phyloP scores from a whole-genome alignment of 2,797 vertebrate genomes.

The Molossus molossus region DNA sequence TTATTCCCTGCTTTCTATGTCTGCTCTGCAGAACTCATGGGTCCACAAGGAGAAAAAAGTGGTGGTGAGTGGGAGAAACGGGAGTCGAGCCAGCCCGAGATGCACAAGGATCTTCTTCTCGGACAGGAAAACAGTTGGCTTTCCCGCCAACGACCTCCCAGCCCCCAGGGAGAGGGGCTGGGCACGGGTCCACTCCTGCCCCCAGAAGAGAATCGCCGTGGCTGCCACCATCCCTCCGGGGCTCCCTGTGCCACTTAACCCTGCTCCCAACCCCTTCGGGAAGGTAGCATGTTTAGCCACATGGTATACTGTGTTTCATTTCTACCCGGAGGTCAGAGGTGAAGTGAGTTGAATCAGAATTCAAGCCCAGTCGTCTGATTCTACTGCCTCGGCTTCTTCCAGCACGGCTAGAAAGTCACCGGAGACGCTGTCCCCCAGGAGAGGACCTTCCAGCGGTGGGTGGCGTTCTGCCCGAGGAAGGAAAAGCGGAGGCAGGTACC shows the following conservation, averaged over 20 bases:
- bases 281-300: neutral
- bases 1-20: constrained; percentile 62
- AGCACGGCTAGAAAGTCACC: neutral
- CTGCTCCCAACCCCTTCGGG: neutral
- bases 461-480: neutral
- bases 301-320: neutral
- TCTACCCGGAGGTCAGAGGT: neutral
- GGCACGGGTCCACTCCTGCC: neutral
- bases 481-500: no score
- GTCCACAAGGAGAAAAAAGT: neutral
- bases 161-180: neutral
- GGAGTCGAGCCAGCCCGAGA: neutral
- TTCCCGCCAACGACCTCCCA: neutral
- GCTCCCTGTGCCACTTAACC: fast-evolving
- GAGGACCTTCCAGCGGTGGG: no score
- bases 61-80: neutral
- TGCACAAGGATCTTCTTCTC: neutral
- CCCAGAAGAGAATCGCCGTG: neutral
- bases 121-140: neutral
- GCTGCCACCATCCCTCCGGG: neutral
- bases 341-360: neutral
- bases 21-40: constrained; percentile 69
- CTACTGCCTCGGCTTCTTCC: neutral
- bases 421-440: neutral
- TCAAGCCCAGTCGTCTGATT: neutral